Evolutionary conservation across 2,888 invertebrate genomes (phyloP), one percentile per base, ranked within the genome.

Genomic region (Drosophila hamatofila): DNA sequence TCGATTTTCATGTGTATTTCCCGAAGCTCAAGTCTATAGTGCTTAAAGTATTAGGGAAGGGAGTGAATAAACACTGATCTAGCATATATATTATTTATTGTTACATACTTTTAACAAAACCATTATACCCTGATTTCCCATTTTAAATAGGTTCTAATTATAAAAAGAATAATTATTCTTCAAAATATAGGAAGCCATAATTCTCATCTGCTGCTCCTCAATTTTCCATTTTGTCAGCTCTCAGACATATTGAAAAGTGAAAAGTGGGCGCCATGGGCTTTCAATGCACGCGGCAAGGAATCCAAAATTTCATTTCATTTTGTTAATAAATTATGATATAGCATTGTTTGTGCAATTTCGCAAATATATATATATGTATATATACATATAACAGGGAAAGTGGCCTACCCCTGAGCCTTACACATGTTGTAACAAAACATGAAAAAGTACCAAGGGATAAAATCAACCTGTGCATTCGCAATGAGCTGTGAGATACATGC

Each of bases 291-390:
- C 46, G 16, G 9, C 46, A 63, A 63, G 66, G 63, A 60, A 60
- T 68, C 66, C 27, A 69, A 79, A 85, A 85, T 78, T 78, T 87
- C 77, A 81, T 85, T 91, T 87, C 77, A 59, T 75, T 74, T 79
- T 84, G 77, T 91, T 80, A 91, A 90, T 91, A 89, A 91, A 90
- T 91, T 91, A 91, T 90, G 88, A 83, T 80, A 69, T 61, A 72
- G 69, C 62, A 73, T 78, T 80, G 79, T 78, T 75, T 81, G 76
- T 80, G 77, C 60, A 82, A 83, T 76, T 85, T 81, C 74, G 71
- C 73, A 75, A 30, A 30, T 30, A 2, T 30, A 7, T 11, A 3
- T 30, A 7, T 11, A 11, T 30, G 30, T 30, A 30, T 30, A 30
- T 30, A 11, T 30, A 30, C 30, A 3, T 30, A 11, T 11, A 30